Evolutionary conservation across 2,113 vertebrate genomes (phyloP).

Genomic region (Otolemur garnettii): DNA sequence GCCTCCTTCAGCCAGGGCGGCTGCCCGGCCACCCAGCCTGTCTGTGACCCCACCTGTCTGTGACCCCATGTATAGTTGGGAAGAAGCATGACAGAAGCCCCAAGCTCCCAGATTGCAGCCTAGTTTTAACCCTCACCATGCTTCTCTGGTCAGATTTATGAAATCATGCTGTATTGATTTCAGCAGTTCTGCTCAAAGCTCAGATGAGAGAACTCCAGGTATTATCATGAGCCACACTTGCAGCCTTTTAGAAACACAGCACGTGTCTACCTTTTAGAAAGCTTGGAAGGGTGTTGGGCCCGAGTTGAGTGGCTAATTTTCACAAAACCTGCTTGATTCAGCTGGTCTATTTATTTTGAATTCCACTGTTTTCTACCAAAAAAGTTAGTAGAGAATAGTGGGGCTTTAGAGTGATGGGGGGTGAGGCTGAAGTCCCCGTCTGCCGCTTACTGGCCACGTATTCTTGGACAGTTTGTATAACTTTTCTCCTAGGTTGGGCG

Average conservation of each 20-base stretch:
- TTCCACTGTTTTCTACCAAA: constrained; percentile 35
- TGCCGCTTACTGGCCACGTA: neutral
- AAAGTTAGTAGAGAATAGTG: neutral
- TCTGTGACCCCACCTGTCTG: neutral
- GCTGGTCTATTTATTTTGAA: neutral
- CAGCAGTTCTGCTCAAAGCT: neutral
- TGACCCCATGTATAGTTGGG: neutral
- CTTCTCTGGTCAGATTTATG: neutral
- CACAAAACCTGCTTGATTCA: neutral
- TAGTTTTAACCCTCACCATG: neutral
- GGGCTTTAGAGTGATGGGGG: neutral
- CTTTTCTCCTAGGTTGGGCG: neutral
- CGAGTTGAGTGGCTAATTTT: neutral
- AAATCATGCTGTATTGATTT: neutral
- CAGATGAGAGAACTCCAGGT: neutral
- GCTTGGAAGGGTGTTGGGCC: neutral
- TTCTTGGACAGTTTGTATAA: neutral
- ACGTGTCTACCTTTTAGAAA: neutral
- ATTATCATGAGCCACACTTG: no score
- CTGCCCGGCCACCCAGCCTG: neutral
- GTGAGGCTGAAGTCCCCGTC: neutral
- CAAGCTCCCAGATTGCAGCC: neutral
- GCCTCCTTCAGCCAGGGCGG: fast-evolving
- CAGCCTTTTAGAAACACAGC: neutral
- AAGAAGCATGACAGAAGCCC: neutral